phyloP scores from a whole-genome alignment of 2,888 invertebrate species.

The Smittia aterrima region DNA sequence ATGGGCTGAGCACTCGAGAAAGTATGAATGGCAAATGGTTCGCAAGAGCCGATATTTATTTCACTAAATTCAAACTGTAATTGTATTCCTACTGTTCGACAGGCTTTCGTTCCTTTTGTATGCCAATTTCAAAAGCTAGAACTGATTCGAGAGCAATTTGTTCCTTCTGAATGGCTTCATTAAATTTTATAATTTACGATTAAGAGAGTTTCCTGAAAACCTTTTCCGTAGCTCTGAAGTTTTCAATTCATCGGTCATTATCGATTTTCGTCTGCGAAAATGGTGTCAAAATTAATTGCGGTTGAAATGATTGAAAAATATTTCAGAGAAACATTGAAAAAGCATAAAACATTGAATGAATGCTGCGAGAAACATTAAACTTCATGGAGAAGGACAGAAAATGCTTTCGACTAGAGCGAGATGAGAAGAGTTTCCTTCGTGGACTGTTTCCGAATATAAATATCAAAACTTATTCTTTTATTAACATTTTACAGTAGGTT shows the following conservation, averaged over 20 bases:
- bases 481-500: constrained; percentile 21
- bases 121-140: background rate
- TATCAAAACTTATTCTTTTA: constrained; percentile 10
- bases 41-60: background rate
- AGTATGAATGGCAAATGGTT: constrained; percentile 15
- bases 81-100: constrained; percentile 39
- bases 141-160: background rate
- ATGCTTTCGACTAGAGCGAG: constrained; percentile 4
- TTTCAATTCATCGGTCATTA: constrained; percentile 4
- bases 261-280: constrained; percentile 29
- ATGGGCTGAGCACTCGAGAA: constrained; percentile 23
- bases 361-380: background rate
- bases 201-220: background rate
- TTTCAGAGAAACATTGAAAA: background rate
- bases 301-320: background rate
- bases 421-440: background rate
- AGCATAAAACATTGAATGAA: background rate
- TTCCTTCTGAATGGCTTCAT: background rate
- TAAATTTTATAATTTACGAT: background rate
- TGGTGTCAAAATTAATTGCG: constrained; percentile 31
- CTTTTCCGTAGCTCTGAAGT: background rate
- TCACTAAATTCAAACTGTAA: constrained; percentile 24
- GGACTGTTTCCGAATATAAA: background rate
- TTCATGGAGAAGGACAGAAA: no score
- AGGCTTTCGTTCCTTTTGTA: background rate